Evolutionary conservation across 1,140 invertebrate genomes (phyloP).

Genomic region (Gonatopus flavifemur): DNA sequence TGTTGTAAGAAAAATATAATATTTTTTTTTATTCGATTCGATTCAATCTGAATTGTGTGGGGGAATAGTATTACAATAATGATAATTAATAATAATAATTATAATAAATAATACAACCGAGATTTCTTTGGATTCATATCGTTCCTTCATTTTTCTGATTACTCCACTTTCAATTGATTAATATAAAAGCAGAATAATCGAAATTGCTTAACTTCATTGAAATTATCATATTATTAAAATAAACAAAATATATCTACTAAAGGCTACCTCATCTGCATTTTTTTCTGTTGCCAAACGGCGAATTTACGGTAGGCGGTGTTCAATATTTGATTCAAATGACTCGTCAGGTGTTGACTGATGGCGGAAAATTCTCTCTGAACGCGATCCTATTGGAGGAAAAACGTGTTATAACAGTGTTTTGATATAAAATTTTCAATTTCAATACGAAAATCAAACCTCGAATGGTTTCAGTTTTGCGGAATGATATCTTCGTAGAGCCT

Average conservation of each 20-base stretch:
- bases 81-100: no score
- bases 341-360: conserved; percentile 78
- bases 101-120: no score
- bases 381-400: conserved; percentile 64
- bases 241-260: conserved; percentile 23
- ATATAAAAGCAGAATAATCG: conserved; percentile 20
- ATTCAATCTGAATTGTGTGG: no score
- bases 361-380: conserved; percentile 76
- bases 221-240: conserved; percentile 16
- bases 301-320: conserved; percentile 82
- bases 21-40: no score
- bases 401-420: conserved; percentile 2
- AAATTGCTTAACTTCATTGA: conserved; percentile 40
- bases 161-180: no score
- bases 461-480: conserved; percentile 81
- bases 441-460: conserved; percentile 62
- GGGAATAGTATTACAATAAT: no score
- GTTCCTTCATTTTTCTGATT: no score
- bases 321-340: conserved; percentile 82
- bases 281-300: conserved; percentile 79
- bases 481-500: conserved; percentile 85
- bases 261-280: conserved; percentile 68
- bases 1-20: no score
- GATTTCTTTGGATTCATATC: no score
- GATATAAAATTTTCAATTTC: conserved; percentile 1